Evolutionary conservation across 2,797 vertebrate species (phyloP).

Genomic region (Dendrocincla tyrannina): DNA sequence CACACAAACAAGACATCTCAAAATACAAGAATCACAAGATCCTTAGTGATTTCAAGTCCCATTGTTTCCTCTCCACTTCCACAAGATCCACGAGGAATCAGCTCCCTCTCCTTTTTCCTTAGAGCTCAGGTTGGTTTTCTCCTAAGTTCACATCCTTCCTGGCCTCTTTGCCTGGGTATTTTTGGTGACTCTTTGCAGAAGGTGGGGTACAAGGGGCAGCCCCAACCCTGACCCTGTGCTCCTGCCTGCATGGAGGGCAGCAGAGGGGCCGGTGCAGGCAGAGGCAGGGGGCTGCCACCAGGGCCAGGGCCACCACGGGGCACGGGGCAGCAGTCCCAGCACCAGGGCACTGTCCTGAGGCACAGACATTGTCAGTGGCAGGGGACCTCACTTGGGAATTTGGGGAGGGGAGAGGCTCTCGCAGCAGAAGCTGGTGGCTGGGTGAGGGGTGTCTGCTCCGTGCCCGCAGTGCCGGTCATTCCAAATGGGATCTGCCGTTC

Average conservation of each 20-base stretch:
- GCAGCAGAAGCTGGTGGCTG: accelerated
- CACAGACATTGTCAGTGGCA: neutral
- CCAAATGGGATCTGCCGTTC: neutral
- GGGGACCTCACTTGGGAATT: neutral
- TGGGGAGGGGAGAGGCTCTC: neutral
- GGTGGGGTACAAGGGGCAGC: neutral
- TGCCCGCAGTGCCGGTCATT: neutral
- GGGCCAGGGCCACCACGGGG: neutral
- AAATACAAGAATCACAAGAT: neutral
- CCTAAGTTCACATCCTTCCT: neutral
- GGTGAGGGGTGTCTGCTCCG: neutral
- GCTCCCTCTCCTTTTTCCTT: neutral
- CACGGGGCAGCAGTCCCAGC: neutral
- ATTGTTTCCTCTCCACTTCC: neutral
- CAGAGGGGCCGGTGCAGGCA: neutral
- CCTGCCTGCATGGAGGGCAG: neutral
- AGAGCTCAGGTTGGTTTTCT: neutral
- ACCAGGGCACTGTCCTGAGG: accelerated
- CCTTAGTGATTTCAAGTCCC: neutral
- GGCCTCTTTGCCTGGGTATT: neutral
- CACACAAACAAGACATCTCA: neutral
- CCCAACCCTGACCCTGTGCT: neutral
- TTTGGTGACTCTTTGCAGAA: neutral
- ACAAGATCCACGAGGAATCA: accelerated
- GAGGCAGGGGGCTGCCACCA: neutral